A percentile compares a stretch with the other conserved stretches of the same genome.
Conservation (phyloP, 2,113 vertebrate genomes). For the Crotalus horridus region DNA sequence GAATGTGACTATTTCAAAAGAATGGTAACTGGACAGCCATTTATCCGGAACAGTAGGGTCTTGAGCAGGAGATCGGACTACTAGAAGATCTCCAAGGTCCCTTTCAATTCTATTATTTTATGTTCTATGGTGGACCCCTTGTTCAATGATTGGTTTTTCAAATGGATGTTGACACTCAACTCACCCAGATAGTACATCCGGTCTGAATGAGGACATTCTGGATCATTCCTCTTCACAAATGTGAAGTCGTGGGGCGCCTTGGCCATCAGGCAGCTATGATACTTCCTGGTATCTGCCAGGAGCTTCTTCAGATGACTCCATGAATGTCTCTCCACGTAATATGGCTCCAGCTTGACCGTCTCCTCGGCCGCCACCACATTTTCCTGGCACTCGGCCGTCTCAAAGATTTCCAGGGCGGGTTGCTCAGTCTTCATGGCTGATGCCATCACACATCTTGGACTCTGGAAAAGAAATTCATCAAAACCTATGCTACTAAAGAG, state of each 20-base stretch:
- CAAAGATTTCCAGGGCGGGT: slow-evolving; percentile 76
- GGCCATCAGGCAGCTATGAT: slow-evolving; percentile 80
- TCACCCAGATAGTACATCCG: slow-evolving; percentile 80
- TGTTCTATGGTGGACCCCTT: not conserved
- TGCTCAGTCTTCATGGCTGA: slow-evolving; percentile 84
- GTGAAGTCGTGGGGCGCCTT: slow-evolving; percentile 81
- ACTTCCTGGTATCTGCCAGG: slow-evolving; percentile 76
- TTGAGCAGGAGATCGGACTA: not conserved
- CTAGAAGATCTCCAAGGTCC: not conserved
- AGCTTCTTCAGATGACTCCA: slow-evolving; percentile 82
- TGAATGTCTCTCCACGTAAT: slow-evolving; percentile 77
- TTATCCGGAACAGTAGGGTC: not conserved
- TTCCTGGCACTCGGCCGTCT: slow-evolving; percentile 65
- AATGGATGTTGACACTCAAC: slow-evolving; percentile 13
- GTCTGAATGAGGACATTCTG: slow-evolving; percentile 75
- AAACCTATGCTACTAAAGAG: not conserved
- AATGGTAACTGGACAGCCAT: not conserved
- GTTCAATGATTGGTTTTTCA: not conserved
- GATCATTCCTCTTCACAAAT: slow-evolving; percentile 77
- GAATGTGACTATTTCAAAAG: not conserved
- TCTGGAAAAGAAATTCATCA: slow-evolving; percentile 53
- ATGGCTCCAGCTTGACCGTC: slow-evolving; percentile 70
- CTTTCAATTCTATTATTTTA: not conserved
- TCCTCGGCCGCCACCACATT: slow-evolving; percentile 60
- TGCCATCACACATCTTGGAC: slow-evolving; percentile 78